These are phyloP conservation scores for Mesorhabditis belari DNA, from an alignment of 2,888 invertebrate genomes.

Conservation along the genomic window DNA sequence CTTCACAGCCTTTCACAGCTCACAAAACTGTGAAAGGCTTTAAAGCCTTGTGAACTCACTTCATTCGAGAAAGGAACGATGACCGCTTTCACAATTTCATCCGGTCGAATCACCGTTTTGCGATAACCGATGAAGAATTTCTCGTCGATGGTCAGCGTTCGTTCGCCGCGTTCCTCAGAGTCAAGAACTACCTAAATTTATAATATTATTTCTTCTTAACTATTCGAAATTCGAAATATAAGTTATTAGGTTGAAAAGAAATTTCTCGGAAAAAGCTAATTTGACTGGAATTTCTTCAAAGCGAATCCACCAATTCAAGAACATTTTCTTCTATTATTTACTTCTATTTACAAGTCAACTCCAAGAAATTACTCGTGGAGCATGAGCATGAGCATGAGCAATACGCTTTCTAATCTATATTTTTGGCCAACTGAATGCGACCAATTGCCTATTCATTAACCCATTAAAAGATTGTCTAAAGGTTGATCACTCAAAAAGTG, in stretches of 20 bases:
- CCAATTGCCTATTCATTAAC: too few relatives aligned
- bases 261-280: background rate
- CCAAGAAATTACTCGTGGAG: background rate
- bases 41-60: constrained; percentile 40
- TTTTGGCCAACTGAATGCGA: too few relatives aligned
- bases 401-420: too few relatives aligned
- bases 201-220: background rate
- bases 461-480: too few relatives aligned
- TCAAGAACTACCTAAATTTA: constrained; percentile 21
- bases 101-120: constrained; percentile 66
- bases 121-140: constrained; percentile 80
- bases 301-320: background rate
- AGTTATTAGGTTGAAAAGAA: background rate
- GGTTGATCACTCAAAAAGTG: too few relatives aligned
- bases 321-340: background rate
- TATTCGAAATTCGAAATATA: background rate
- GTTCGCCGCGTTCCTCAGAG: constrained; percentile 42
- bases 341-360: background rate
- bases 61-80: constrained; percentile 69
- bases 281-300: background rate
- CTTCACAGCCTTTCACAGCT: too few relatives aligned
- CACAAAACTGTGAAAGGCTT: too few relatives aligned
- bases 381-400: too few relatives aligned
- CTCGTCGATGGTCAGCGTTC: constrained; percentile 62
- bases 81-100: constrained; percentile 76